Evolutionary conservation across 1,140 invertebrate genomes (phyloP).

Genomic region (Papilio polytes): DNA sequence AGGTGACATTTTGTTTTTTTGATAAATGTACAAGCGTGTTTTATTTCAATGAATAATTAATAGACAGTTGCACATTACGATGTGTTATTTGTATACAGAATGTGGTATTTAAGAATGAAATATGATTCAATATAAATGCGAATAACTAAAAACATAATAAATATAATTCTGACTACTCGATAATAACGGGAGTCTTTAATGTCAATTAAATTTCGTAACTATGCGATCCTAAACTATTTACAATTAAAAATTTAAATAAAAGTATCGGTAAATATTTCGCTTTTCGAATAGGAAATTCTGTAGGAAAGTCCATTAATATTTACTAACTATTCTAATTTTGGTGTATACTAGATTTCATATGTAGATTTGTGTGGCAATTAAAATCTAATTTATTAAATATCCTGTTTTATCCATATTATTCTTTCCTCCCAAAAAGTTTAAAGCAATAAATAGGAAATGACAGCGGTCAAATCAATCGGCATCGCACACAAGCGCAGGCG

Average conservation of each 20-base stretch:
- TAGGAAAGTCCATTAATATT: no score
- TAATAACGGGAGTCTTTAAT: not conserved
- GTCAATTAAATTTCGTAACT: not conserved
- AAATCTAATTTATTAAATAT: not conserved
- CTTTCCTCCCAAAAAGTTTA: conserved; percentile 39
- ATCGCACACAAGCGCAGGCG: conserved; percentile 53
- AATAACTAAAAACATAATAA: not conserved
- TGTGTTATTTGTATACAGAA: conserved; percentile 15
- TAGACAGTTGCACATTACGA: conserved; percentile 30
- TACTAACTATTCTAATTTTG: no score
- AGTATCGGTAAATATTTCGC: no score
- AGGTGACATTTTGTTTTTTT: conserved; percentile 35
- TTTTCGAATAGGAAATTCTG: no score
- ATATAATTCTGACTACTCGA: not conserved
- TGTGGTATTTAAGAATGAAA: conserved; percentile 24
- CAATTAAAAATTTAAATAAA: no score
- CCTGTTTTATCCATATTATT: conserved; percentile 45
- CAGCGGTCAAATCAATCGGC: conserved; percentile 71
- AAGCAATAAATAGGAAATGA: conserved; percentile 73
- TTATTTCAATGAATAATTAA: conserved; percentile 39
- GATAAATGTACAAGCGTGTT: conserved; percentile 1
- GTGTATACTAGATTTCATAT: no score
- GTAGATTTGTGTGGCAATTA: no score
- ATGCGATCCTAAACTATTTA: no score
- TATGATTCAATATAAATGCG: conserved; percentile 2